Percentiles rank a stretch among this genome's conserved stretches.
phyloP scores from a whole-genome alignment of 2,113 vertebrate species.

The Zosterops japonicus region DNA sequence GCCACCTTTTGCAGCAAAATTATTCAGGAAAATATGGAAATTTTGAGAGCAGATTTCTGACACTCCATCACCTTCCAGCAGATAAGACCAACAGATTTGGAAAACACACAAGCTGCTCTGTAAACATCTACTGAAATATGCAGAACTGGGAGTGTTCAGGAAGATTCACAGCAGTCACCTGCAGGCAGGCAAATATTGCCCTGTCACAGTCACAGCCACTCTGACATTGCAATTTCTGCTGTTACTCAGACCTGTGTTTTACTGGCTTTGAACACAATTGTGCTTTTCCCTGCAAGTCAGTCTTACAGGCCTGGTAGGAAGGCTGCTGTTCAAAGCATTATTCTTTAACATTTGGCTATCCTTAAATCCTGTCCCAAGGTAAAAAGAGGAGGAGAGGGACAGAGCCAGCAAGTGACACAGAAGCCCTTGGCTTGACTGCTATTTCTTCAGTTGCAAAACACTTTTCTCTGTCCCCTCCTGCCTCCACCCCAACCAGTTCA shows the following conservation, averaged over 20 bases:
- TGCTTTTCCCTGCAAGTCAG: not conserved
- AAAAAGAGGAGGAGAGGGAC: not conserved
- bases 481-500: not conserved
- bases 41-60: not conserved
- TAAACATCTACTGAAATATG: not conserved
- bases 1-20: not conserved
- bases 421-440: not conserved
- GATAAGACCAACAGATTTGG: not conserved
- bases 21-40: not conserved
- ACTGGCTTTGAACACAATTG: not conserved
- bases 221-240: not conserved
- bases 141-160: not conserved
- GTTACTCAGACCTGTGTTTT: not conserved
- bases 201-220: no score
- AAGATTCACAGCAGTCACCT: not conserved
- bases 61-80: not conserved
- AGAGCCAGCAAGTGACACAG: not conserved
- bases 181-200: not conserved
- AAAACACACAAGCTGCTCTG: not conserved
- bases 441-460: not conserved
- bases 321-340: not conserved
- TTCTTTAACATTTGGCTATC: fast-evolving
- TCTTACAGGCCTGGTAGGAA: not conserved
- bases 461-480: not conserved
- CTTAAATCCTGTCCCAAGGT: not conserved